A percentile compares a stretch with the other conserved stretches of the same genome.
Evolutionary conservation across 2,797 vertebrate genomes (phyloP).

Genomic region (Sorex maritimensis): DNA sequence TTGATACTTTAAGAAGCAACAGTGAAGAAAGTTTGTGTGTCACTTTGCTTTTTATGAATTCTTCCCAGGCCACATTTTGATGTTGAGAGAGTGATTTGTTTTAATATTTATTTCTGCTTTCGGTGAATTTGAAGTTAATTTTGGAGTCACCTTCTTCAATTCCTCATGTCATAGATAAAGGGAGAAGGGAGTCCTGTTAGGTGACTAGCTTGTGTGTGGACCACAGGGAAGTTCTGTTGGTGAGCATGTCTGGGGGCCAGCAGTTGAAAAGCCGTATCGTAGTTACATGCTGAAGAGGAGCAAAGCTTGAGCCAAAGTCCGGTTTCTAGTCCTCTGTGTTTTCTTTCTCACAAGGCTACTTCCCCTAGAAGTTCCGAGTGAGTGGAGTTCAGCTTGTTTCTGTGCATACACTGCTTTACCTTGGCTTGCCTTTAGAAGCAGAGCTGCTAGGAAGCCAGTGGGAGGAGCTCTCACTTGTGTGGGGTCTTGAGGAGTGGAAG

Average conservation of each 20-base stretch:
- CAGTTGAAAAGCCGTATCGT: no score
- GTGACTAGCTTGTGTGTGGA: no score
- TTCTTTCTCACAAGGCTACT: constrained; percentile 25
- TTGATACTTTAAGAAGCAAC: neutral
- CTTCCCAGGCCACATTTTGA: neutral
- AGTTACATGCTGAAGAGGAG: neutral
- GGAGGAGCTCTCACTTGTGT: neutral
- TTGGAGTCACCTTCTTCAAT: constrained; percentile 6
- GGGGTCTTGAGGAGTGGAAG: neutral
- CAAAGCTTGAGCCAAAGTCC: neutral
- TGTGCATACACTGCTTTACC: constrained; percentile 2
- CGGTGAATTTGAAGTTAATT: constrained; percentile 16
- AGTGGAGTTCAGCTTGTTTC: constrained; percentile 38
- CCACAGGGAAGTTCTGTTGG: no score
- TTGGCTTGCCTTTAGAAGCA: neutral
- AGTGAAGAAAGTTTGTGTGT: constrained; percentile 62
- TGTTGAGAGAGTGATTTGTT: neutral
- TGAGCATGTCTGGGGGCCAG: no score
- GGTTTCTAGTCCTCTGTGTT: neutral
- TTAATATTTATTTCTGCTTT: constrained; percentile 38
- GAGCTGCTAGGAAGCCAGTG: neutral
- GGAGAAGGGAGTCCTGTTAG: neutral
- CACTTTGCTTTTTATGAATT: constrained; percentile 3
- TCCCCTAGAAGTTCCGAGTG: neutral
- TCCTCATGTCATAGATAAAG: constrained; percentile 6